Conservation (phyloP, 2,797 vertebrate genomes). For the Varecia variegata region DNA sequence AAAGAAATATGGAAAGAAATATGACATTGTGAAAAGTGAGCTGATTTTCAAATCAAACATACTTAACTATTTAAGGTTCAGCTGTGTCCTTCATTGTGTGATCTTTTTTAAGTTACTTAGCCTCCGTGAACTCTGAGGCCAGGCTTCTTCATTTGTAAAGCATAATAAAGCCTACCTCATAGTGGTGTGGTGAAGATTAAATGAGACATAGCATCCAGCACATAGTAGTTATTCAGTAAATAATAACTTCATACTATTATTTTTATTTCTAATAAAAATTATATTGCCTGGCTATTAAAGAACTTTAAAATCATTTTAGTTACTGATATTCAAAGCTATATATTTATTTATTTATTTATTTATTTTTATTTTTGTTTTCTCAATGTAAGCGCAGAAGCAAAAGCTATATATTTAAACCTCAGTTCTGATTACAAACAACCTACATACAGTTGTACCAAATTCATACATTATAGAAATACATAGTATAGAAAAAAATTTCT, state of each 20-base stretch:
- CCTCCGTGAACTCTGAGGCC: not conserved
- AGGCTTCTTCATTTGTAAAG: not conserved
- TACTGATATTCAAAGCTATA: not conserved
- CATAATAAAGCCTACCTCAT: not conserved
- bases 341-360: not conserved
- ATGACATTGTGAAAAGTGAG: not conserved
- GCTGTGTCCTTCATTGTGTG: not conserved
- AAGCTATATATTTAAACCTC: not conserved
- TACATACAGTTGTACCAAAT: not conserved
- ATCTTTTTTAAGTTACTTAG: not conserved
- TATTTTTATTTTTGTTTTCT: no score
- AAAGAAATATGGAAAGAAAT: not conserved
- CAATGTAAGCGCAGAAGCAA: no score
- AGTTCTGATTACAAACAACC: not conserved
- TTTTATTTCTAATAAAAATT: not conserved
- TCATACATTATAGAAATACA: not conserved
- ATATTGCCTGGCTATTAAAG: not conserved
- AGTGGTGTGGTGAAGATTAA: not conserved
- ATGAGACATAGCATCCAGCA: not conserved
- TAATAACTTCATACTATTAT: not conserved
- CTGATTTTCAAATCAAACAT: slow-evolving; percentile 1
- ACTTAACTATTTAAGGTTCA: not conserved
- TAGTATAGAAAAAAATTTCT: not conserved
- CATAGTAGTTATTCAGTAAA: not conserved
- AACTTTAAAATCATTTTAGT: not conserved